Evolutionary conservation across 2,888 invertebrate species (phyloP).

Genomic region (Conomelus anceps): DNA sequence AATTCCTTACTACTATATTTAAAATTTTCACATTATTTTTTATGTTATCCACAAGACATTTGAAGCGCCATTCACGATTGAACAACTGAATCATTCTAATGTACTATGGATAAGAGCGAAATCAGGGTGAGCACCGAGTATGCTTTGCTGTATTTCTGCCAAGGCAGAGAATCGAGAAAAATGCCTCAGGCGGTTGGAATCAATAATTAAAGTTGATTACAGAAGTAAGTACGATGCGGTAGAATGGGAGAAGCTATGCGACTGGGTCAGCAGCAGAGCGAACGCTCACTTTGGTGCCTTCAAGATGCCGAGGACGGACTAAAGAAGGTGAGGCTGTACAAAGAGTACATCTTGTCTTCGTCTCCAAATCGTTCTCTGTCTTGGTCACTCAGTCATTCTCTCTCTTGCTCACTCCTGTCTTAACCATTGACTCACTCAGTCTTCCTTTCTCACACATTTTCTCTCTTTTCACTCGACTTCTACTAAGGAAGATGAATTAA

Average conservation of each 20-base stretch:
- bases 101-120: not conserved
- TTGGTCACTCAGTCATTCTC: no score
- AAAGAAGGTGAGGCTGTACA: not conserved
- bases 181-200: not conserved
- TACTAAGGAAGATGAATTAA: constrained; percentile 5
- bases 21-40: no score
- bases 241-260: not conserved
- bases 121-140: not conserved
- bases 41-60: no score
- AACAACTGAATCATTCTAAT: no score
- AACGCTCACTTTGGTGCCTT: not conserved
- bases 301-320: no score
- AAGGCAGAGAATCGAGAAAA: not conserved
- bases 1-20: no score
- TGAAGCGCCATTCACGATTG: no score
- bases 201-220: not conserved
- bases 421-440: no score
- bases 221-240: not conserved
- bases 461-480: no score
- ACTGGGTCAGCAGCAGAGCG: not conserved
- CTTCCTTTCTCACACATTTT: no score
- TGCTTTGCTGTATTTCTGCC: not conserved
- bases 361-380: not conserved
- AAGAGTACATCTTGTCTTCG: not conserved
- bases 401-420: no score